phyloP scores from a whole-genome alignment of 1,140 invertebrate species.

The Meloidogyne hapla region DNA sequence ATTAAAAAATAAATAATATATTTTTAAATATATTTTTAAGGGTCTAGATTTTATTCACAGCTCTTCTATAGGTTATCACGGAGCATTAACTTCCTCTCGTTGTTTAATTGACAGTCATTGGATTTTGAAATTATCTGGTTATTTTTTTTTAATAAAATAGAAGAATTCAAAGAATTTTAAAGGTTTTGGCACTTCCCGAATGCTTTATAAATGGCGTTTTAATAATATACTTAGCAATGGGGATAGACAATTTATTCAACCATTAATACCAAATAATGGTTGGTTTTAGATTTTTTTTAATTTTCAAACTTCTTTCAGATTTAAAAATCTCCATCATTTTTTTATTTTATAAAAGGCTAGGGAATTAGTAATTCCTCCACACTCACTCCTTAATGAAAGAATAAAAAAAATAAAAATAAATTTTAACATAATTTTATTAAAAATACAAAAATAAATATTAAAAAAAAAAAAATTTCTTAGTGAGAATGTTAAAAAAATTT shows the following conservation, averaged over 20 bases:
- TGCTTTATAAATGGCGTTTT: conserved; percentile 51
- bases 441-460: too few species aligned
- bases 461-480: too few species aligned
- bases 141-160: background rate
- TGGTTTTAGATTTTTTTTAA: conserved; percentile 2
- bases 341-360: too few species aligned
- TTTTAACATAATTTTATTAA: too few species aligned
- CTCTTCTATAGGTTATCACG: conserved; percentile 49
- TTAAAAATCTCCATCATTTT: too few species aligned
- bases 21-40: too few species aligned
- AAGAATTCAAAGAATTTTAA: background rate
- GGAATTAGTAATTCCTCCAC: too few species aligned
- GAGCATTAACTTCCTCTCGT: conserved; percentile 44
- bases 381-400: too few species aligned
- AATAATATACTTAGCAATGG: conserved; percentile 45
- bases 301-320: too few species aligned
- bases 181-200: conserved; percentile 47
- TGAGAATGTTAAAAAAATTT: too few species aligned
- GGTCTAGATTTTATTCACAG: conserved; percentile 50
- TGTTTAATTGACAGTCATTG: conserved; percentile 52
- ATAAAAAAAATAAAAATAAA: too few species aligned
- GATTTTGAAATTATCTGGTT: conserved; percentile 50
- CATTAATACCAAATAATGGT: conserved; percentile 44
- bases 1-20: too few species aligned
- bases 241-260: conserved; percentile 9